Percentiles rank a stretch among this genome's conserved stretches.
phyloP scores from a whole-genome alignment of 2,797 vertebrate genomes.

The Chaetophractus vellerosus region DNA sequence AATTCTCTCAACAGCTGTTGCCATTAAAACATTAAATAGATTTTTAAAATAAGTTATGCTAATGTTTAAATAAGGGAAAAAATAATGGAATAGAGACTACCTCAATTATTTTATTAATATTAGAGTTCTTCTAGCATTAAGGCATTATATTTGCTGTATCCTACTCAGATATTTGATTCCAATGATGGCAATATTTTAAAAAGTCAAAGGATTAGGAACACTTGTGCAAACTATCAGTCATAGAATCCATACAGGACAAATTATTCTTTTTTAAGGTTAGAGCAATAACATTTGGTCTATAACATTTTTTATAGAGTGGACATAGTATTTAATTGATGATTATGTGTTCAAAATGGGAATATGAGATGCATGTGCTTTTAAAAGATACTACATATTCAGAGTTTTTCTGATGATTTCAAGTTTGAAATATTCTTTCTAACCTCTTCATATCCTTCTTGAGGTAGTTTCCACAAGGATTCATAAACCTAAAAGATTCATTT shows the following conservation, averaged over 20 bases:
- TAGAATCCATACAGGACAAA: background rate
- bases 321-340: background rate
- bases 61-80: background rate
- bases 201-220: background rate
- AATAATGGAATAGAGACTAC: background rate
- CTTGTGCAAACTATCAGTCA: background rate
- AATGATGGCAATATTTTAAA: background rate
- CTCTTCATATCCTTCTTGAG: background rate
- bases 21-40: background rate
- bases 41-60: background rate
- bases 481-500: constrained; percentile 20
- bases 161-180: background rate
- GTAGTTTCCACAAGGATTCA: constrained; percentile 57
- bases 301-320: background rate
- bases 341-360: constrained; percentile 14
- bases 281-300: background rate
- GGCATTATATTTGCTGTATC: background rate
- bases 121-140: background rate
- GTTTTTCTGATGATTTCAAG: background rate
- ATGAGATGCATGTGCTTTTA: background rate
- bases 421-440: constrained; percentile 34
- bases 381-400: background rate
- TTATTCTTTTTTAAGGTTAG: background rate
- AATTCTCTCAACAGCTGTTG: background rate
- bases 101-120: background rate